Percentiles rank a stretch among this genome's conserved stretches.
These are phyloP conservation scores for Microtus montanus DNA, from an alignment of 2,113 vertebrate genomes.

Conservation along the genomic window DNA sequence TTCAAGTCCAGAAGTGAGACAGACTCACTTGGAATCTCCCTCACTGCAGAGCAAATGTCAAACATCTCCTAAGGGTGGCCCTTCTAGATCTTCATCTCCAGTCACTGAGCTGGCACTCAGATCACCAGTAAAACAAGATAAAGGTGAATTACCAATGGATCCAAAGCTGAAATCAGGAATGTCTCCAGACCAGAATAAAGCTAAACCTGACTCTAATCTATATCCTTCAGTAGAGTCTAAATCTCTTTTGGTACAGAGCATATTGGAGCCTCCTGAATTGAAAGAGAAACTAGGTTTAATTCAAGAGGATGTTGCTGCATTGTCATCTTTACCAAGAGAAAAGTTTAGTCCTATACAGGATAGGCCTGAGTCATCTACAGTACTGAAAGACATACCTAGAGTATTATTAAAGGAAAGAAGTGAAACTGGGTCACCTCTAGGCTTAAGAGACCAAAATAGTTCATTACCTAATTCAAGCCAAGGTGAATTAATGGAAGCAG, in stretches of 20 bases:
- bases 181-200: slow-evolving; percentile 67
- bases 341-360: slow-evolving; percentile 52
- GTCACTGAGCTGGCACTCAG: slow-evolving; percentile 50
- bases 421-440: slow-evolving; percentile 64
- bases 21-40: slow-evolving; percentile 48
- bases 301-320: slow-evolving; percentile 34
- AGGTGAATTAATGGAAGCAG: slow-evolving; percentile 70
- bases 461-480: slow-evolving; percentile 32
- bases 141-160: slow-evolving; percentile 7
- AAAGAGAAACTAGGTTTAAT: slow-evolving; percentile 56
- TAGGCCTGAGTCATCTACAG: slow-evolving; percentile 61
- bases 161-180: slow-evolving; percentile 50
- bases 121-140: slow-evolving; percentile 59
- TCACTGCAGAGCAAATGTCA: slow-evolving; percentile 66
- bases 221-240: slow-evolving; percentile 50
- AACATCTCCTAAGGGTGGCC: slow-evolving; percentile 46
- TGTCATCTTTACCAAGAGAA: slow-evolving; percentile 41
- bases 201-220: background rate
- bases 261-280: slow-evolving; percentile 59
- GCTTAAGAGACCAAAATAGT: slow-evolving; percentile 58
- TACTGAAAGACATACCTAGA: slow-evolving; percentile 57
- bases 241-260: slow-evolving; percentile 55
- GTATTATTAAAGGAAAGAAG: slow-evolving; percentile 58
- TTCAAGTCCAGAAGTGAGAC: slow-evolving; percentile 70
- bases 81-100: slow-evolving; percentile 73